phyloP scores from a whole-genome alignment of 2,888 invertebrate species.

The Operophtera brumata region DNA sequence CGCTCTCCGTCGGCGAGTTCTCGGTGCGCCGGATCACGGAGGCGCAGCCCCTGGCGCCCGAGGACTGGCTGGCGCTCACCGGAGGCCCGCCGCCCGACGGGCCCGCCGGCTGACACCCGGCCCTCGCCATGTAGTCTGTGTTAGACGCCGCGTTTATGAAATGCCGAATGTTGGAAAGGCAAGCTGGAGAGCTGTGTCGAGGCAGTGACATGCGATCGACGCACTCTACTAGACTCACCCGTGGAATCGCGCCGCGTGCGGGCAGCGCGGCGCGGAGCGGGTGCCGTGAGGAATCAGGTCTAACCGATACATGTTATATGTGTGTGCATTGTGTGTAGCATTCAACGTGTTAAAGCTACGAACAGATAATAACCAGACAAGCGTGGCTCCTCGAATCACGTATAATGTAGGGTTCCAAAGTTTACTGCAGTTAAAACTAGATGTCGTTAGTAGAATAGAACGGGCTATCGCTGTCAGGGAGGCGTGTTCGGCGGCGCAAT shows the following conservation, averaged over 20 bases:
- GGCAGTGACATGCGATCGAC: neutral
- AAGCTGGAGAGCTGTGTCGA: neutral
- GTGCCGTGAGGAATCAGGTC: neutral
- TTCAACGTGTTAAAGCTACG: too few relatives aligned
- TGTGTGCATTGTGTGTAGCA: too few relatives aligned
- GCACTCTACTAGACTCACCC: neutral
- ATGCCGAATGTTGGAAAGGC: too few relatives aligned
- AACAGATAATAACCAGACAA: too few relatives aligned
- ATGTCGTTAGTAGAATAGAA: too few relatives aligned
- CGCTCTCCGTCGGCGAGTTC: conserved; percentile 52
- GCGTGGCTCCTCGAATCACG: too few relatives aligned
- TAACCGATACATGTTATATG: neutral
- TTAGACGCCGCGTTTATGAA: too few relatives aligned
- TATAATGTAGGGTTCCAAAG: too few relatives aligned
- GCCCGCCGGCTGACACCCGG: neutral
- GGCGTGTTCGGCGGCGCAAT: too few relatives aligned
- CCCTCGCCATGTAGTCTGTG: neutral
- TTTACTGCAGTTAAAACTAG: too few relatives aligned
- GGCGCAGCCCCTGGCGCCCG: neutral
- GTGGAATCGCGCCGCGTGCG: neutral
- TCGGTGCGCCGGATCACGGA: conserved; percentile 43
- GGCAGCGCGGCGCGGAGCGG: neutral
- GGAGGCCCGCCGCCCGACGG: neutral
- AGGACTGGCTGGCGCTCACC: neutral
- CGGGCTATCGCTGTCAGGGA: too few relatives aligned